These are phyloP conservation scores for Xiphias gladius DNA, from an alignment of 2,113 vertebrate genomes.

Conservation along the genomic window DNA sequence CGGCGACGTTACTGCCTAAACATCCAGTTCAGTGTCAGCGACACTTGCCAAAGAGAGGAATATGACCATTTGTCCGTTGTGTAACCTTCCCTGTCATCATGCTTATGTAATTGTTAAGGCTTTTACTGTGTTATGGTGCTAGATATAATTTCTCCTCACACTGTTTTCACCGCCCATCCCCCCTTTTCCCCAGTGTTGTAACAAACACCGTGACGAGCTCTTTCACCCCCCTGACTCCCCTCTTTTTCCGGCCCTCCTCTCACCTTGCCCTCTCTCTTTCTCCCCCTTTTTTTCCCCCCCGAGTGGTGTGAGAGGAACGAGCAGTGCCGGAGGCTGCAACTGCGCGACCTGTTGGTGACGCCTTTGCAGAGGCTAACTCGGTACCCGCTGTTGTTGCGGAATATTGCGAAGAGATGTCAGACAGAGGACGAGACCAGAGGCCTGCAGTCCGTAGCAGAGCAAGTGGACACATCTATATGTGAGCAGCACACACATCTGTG, in stretches of 20 bases:
- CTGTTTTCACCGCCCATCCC: neutral
- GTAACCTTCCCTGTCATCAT: constrained; percentile 30
- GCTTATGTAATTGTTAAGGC: neutral
- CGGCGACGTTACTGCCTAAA: neutral
- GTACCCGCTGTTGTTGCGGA: constrained; percentile 90
- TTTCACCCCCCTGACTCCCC: constrained; percentile 41
- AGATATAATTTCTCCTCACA: constrained; percentile 20
- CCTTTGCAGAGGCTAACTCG: constrained; percentile 89
- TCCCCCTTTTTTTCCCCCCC: neutral
- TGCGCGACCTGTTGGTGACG: constrained; percentile 90
- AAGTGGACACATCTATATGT: constrained; percentile 91
- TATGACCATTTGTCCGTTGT: constrained; percentile 43
- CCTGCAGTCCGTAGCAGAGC: constrained; percentile 87
- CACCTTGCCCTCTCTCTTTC: neutral
- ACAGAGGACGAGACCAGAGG: constrained; percentile 77
- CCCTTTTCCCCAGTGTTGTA: neutral
- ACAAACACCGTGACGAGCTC: constrained; percentile 11
- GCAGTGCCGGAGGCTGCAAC: constrained; percentile 87
- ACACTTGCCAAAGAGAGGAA: constrained; percentile 45
- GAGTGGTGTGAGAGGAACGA: constrained; percentile 92
- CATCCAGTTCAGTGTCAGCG: constrained; percentile 45
- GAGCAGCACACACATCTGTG: constrained; percentile 66
- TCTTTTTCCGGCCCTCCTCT: constrained; percentile 23
- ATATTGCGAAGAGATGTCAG: constrained; percentile 87
- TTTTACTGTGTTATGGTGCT: constrained; percentile 33